These are phyloP conservation scores for Galeruca laticollis DNA, from an alignment of 2,888 invertebrate species.

Conservation along the genomic window DNA sequence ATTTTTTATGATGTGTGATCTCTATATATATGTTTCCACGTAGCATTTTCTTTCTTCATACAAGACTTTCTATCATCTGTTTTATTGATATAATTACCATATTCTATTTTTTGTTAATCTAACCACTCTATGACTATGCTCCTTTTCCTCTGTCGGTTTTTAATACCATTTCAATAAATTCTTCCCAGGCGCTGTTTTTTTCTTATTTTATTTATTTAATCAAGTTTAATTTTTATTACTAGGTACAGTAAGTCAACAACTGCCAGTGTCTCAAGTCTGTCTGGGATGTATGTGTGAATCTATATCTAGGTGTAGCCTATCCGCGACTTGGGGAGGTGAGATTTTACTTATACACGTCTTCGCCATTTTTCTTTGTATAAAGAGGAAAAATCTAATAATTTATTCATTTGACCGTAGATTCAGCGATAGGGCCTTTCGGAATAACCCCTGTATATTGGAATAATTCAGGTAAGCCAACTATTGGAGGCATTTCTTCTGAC, in stretches of 20 bases:
- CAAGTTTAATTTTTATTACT: neutral
- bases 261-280: neutral
- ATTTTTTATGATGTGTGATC: too few relatives aligned
- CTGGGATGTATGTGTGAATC: slow-evolving; percentile 1
- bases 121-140: too few relatives aligned
- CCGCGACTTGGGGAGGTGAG: neutral
- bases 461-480: neutral
- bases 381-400: neutral
- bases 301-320: neutral
- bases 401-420: neutral
- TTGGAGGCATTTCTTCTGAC: neutral
- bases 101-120: too few relatives aligned
- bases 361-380: too few relatives aligned
- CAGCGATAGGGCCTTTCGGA: neutral
- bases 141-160: too few relatives aligned
- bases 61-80: too few relatives aligned
- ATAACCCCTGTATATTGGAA: neutral
- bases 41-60: too few relatives aligned
- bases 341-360: neutral
- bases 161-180: too few relatives aligned
- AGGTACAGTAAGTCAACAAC: neutral
- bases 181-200: too few relatives aligned
- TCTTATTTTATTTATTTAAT: too few relatives aligned
- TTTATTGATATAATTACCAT: too few relatives aligned
- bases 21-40: too few relatives aligned